Percentiles rank a stretch among this genome's conserved stretches.
Evolutionary conservation across 2,113 vertebrate genomes (phyloP).

Genomic region (Sigmodon hispidus): DNA sequence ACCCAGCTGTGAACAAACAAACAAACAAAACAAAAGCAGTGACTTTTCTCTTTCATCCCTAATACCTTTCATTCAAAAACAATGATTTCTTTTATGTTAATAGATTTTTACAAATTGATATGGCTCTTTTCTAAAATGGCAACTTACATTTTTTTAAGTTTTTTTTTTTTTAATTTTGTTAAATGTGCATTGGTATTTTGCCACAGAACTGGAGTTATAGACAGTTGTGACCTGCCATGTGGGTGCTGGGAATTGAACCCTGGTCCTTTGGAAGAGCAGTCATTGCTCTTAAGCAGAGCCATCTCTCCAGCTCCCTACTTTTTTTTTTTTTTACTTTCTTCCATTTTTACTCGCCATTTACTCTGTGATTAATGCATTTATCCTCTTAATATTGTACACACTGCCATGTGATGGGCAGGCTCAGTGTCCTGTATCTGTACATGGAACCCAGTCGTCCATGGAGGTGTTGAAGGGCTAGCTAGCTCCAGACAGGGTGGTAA

Average conservation of each 20-base stretch:
- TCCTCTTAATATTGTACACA: background rate
- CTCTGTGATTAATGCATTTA: background rate
- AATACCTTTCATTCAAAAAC: conserved; percentile 78
- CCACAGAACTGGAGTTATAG: no score
- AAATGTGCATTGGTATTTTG: no score
- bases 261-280: no score
- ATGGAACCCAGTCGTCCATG: no score
- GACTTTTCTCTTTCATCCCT: conserved; percentile 70
- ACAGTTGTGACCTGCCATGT: no score
- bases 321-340: background rate
- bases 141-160: conserved; percentile 59
- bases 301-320: no score
- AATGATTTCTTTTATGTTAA: conserved; percentile 76
- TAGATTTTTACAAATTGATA: conserved; percentile 73
- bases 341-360: background rate
- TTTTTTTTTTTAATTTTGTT: no score
- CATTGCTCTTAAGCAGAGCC: no score
- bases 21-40: conserved; percentile 58
- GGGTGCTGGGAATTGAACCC: no score
- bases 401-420: accelerated
- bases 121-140: conserved; percentile 69
- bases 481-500: background rate
- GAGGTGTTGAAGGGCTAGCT: background rate
- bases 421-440: background rate
- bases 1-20: conserved; percentile 65